A percentile compares a stretch with the other conserved stretches of the same genome.
Evolutionary conservation across 2,888 invertebrate genomes (phyloP).

Genomic region (Agrochola lota): DNA sequence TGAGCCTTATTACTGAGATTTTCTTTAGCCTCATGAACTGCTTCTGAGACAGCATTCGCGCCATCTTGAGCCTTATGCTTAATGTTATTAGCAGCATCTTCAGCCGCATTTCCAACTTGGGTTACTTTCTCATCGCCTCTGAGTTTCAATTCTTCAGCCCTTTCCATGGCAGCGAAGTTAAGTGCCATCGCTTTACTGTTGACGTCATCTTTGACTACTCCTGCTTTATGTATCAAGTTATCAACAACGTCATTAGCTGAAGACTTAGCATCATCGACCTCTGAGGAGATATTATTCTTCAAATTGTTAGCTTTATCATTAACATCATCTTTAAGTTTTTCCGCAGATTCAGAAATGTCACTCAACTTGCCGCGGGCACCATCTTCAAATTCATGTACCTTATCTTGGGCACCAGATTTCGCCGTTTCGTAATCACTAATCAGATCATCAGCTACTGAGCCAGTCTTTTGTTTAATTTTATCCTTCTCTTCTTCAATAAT

Average conservation of each 20-base stretch:
- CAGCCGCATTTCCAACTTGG: conserved; percentile 76
- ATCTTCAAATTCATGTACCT: conserved; percentile 71
- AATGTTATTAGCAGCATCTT: conserved; percentile 75
- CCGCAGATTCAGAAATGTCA: conserved; percentile 74
- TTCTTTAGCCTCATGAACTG: conserved; percentile 73
- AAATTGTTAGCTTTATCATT: conserved; percentile 72
- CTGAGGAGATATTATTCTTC: conserved; percentile 72
- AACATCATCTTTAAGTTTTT: conserved; percentile 73
- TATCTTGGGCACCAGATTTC: conserved; percentile 73
- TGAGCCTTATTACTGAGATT: conserved; percentile 76
- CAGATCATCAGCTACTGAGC: conserved; percentile 76
- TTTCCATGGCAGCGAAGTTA: conserved; percentile 84
- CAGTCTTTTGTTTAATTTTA: conserved; percentile 78
- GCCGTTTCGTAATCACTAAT: conserved; percentile 75
- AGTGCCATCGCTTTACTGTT: conserved; percentile 82
- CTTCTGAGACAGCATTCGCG: conserved; percentile 77
- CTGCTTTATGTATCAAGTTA: conserved; percentile 79
- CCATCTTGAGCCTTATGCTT: conserved; percentile 81
- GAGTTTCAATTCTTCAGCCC: conserved; percentile 80
- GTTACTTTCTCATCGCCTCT: conserved; percentile 74
- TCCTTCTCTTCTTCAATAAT: conserved; percentile 83
- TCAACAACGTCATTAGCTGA: conserved; percentile 77
- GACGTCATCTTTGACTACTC: conserved; percentile 79
- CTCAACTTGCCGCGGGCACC: conserved; percentile 73
- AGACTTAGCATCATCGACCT: conserved; percentile 75